phyloP scores from a whole-genome alignment of 2,888 invertebrate genomes.

The Odontocerum albicorne region DNA sequence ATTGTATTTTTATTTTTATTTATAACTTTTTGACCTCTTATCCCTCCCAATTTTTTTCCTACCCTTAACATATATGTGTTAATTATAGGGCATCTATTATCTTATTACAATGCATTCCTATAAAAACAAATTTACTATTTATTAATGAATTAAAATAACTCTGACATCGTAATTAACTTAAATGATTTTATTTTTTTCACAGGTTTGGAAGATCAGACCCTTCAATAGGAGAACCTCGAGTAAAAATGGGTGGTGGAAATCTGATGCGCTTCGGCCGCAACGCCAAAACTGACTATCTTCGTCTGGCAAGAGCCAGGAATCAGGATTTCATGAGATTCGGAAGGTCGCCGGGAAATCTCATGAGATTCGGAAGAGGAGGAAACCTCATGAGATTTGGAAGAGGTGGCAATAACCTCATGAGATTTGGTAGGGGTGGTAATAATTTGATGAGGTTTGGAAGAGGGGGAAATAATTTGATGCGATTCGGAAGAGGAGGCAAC shows the following conservation, averaged over 20 bases:
- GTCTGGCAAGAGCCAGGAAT: constrained; percentile 46
- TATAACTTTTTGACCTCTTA: too few relatives aligned
- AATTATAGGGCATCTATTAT: too few relatives aligned
- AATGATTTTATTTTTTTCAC: constrained; percentile 8
- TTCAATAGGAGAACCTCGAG: constrained; percentile 12
- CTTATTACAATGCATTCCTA: too few relatives aligned
- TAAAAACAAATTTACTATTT: not conserved
- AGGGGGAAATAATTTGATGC: constrained; percentile 25
- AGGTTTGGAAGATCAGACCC: constrained; percentile 35
- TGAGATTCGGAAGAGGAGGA: constrained; percentile 34
- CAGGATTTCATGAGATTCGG: constrained; percentile 57
- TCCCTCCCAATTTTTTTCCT: too few relatives aligned
- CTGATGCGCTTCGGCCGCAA: constrained; percentile 32
- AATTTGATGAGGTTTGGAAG: constrained; percentile 34
- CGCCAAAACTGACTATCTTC: constrained; percentile 42
- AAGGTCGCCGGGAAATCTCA: constrained; percentile 39
- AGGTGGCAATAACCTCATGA: constrained; percentile 27
- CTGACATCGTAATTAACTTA: not conserved
- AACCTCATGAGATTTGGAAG: constrained; percentile 35
- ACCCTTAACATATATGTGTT: too few relatives aligned
- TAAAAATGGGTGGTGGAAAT: constrained; percentile 27
- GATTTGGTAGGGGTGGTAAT: constrained; percentile 27
- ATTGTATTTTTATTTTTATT: too few relatives aligned
- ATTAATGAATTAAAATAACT: too few relatives aligned
- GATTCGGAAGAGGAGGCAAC: constrained; percentile 28